Evolutionary conservation across 2,888 invertebrate species (phyloP), one percentile per base, ranked within the genome.

Genomic region (Drosophila testacea): DNA sequence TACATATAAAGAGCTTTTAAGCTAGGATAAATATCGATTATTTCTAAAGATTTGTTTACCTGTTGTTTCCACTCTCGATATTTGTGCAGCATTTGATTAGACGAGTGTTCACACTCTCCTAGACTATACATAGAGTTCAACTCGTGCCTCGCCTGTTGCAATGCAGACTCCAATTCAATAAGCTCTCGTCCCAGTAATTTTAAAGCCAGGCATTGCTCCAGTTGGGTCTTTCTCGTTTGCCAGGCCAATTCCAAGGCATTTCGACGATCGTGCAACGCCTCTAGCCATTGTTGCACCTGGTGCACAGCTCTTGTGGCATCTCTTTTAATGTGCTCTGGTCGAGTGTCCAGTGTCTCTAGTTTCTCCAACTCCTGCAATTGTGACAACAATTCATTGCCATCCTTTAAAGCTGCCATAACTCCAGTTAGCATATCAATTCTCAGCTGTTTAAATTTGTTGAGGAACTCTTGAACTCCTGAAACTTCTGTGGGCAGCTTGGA

Each of bases 351-450:
- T 68, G 96, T 95, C 85, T 96, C 96, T 90, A 95, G 94, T 90
- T 95, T 94, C 63, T 95, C 95, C 79, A 97, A 94, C 91, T 96
- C 95, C 86, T 95, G 95, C 75, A 97, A 93, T 87, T 95, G 94
- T 54, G 95, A 95, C 83, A 97, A 93, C 73, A 97, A 93, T 59
- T 94, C 93, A 90, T 96, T 96, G 52, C 97, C 97, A 77, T 96
- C 95, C 89, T 96, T 96, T 52, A 97, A 93, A 3, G 97, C 96
- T n/a, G 94, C 94, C 95, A 97, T 96, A 3, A 97, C 94, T 6
- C 95, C 93, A 77, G 96, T 96, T 64, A 97, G 93, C 91, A 97
- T 95, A 55, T 94, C 93, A 88, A 95, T 95, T 68, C 95, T 93
- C 73, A 95, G 93, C 77, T 96, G 96, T 88, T 96, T 95, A 82